Evolutionary conservation across 2,888 invertebrate genomes (phyloP).

Genomic region (Phalera bucephala): DNA sequence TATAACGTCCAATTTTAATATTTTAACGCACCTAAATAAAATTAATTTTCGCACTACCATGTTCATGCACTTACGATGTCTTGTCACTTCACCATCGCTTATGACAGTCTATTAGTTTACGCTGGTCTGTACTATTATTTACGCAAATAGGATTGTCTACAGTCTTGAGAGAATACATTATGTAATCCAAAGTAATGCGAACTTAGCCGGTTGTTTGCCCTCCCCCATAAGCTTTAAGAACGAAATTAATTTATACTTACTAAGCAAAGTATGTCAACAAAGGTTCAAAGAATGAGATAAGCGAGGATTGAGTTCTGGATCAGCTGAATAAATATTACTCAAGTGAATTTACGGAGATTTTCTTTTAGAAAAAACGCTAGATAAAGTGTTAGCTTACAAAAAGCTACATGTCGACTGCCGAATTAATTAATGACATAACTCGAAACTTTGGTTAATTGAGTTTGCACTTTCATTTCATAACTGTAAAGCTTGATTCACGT

Average conservation of each 20-base stretch:
- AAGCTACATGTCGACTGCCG: no score
- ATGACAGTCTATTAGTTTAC: no score
- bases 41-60: no score
- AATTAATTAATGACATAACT: background rate
- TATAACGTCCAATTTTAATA: no score
- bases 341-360: background rate
- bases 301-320: background rate
- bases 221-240: slow-evolving; percentile 32
- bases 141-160: slow-evolving; percentile 34
- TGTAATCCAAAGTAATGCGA: slow-evolving; percentile 37
- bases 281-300: slow-evolving; percentile 4
- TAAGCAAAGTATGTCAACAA: slow-evolving; percentile 7
- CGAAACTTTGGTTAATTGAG: background rate
- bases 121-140: no score
- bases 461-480: background rate
- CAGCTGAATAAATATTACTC: background rate
- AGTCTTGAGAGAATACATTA: slow-evolving; percentile 23
- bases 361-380: background rate
- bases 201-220: slow-evolving; percentile 31
- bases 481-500: no score
- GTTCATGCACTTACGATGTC: no score
- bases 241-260: slow-evolving; percentile 18
- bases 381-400: no score
- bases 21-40: no score
- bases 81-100: no score